phyloP scores from a whole-genome alignment of 2,797 vertebrate genomes.

The Champsocephalus esox region DNA sequence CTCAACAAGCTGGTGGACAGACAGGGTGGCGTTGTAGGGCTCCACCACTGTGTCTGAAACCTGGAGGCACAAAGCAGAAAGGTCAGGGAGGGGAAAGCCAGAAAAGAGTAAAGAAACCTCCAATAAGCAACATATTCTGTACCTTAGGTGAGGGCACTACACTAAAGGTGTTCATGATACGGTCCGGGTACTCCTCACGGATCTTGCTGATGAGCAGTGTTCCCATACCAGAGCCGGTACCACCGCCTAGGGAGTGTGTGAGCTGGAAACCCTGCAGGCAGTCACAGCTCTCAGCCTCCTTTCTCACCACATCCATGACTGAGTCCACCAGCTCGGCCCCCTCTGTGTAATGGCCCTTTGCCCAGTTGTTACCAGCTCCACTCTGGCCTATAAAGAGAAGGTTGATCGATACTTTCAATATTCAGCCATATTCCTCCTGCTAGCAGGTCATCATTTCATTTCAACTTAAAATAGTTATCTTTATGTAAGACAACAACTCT shows the following conservation, averaged over 20 bases:
- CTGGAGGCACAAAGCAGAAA: conserved; percentile 74
- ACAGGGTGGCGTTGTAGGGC: conserved; percentile 94
- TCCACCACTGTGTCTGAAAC: conserved; percentile 95
- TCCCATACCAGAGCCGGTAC: conserved; percentile 88
- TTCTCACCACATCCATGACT: conserved; percentile 86
- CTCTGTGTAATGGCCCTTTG: conserved; percentile 96
- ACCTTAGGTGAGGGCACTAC: conserved; percentile 88
- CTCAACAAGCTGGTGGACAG: conserved; percentile 94
- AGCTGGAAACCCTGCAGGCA: conserved; percentile 89
- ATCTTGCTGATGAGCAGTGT: conserved; percentile 89
- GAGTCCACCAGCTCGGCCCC: conserved; percentile 92
- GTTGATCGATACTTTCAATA: not conserved
- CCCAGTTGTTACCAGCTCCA: conserved; percentile 96
- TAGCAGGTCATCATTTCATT: not conserved
- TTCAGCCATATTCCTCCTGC: not conserved
- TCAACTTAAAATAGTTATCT: not conserved
- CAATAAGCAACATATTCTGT: not conserved
- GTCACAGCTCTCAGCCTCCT: conserved; percentile 88
- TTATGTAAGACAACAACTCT: not conserved
- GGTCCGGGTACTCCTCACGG: conserved; percentile 87
- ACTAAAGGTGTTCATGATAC: conserved; percentile 89
- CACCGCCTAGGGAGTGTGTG: conserved; percentile 87
- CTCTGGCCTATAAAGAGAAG: conserved; percentile 80
- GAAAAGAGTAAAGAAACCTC: not conserved
- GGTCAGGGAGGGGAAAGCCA: conserved; percentile 77